A percentile compares a stretch with the other conserved stretches of the same genome.
These are phyloP conservation scores for Andrena fulva DNA, from an alignment of 2,888 invertebrate species.

Conservation along the genomic window DNA sequence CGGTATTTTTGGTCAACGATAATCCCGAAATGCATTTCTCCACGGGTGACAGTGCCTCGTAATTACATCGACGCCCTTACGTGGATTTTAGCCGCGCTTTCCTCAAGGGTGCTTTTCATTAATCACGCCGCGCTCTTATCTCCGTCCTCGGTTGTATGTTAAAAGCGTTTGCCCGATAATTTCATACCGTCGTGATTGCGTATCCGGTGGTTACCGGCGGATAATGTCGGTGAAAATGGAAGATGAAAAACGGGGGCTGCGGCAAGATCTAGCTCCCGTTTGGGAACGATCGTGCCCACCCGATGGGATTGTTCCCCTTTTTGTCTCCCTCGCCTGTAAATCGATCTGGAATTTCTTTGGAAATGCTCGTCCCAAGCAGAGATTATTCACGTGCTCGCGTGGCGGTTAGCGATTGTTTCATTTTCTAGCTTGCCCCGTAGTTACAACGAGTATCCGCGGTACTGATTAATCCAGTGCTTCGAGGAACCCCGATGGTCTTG, in stretches of 20 bases:
- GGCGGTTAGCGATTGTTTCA: background rate
- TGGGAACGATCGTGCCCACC: background rate
- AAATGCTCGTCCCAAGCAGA: background rate
- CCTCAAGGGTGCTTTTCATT: conserved; percentile 52
- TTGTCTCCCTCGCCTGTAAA: background rate
- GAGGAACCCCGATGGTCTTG: conserved; percentile 3
- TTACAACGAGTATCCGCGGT: background rate
- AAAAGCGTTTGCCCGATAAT: conserved; percentile 47
- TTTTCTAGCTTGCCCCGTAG: background rate
- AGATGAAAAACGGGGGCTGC: conserved; percentile 18
- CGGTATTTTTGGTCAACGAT: conserved; percentile 29
- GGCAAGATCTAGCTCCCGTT: background rate
- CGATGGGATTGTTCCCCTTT: background rate
- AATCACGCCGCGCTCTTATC: conserved; percentile 43
- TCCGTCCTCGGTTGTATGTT: conserved; percentile 16
- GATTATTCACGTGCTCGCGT: background rate
- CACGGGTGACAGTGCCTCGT: conserved; percentile 30
- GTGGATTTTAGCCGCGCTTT: conserved; percentile 42
- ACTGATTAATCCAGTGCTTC: background rate
- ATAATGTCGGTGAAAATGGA: conserved; percentile 17
- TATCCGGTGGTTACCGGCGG: conserved; percentile 8
- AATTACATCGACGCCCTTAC: conserved; percentile 40
- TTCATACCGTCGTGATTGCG: conserved; percentile 38
- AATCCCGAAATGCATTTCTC: conserved; percentile 32
- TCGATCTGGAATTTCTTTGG: conserved; percentile 5